phyloP scores from a whole-genome alignment of 2,888 invertebrate species.

The Caenorhabditis afra region DNA sequence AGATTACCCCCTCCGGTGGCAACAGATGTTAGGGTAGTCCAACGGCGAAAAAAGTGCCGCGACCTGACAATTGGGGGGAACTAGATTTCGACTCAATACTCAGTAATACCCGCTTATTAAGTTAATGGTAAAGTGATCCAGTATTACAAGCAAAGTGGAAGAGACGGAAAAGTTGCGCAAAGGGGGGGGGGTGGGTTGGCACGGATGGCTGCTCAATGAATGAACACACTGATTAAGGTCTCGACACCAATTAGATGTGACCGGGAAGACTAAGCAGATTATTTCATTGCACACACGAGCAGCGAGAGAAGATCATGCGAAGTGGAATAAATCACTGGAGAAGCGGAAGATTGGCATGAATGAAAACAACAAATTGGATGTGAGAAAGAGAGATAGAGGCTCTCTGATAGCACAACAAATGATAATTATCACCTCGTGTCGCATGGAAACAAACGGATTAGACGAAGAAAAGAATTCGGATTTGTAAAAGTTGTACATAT shows the following conservation, averaged over 20 bases:
- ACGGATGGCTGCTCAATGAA: constrained; percentile 48
- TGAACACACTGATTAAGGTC: constrained; percentile 33
- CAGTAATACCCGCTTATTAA: background rate
- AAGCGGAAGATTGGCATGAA: background rate
- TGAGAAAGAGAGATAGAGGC: constrained; percentile 11
- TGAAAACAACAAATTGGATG: constrained; percentile 52
- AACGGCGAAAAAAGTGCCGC: constrained; percentile 16
- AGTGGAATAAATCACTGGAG: constrained; percentile 29
- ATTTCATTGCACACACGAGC: constrained; percentile 15
- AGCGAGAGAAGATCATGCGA: constrained; percentile 7
- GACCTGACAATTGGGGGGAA: constrained; percentile 16
- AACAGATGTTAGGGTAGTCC: constrained; percentile 48
- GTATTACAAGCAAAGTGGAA: background rate
- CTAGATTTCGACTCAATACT: background rate
- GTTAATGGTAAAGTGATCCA: constrained; percentile 1
- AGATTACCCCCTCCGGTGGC: constrained; percentile 41
- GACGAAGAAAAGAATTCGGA: too few relatives aligned
- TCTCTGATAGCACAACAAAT: constrained; percentile 15
- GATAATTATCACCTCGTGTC: constrained; percentile 17
- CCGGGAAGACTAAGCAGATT: constrained; percentile 34
- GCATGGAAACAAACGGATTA: constrained; percentile 6
- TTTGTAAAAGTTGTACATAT: too few relatives aligned
- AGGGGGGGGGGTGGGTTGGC: constrained; percentile 13
- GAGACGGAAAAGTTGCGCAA: background rate
- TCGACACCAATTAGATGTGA: constrained; percentile 31